Evolutionary conservation across 2,797 vertebrate genomes (phyloP).

Genomic region (Cyprinodon diabolis): DNA sequence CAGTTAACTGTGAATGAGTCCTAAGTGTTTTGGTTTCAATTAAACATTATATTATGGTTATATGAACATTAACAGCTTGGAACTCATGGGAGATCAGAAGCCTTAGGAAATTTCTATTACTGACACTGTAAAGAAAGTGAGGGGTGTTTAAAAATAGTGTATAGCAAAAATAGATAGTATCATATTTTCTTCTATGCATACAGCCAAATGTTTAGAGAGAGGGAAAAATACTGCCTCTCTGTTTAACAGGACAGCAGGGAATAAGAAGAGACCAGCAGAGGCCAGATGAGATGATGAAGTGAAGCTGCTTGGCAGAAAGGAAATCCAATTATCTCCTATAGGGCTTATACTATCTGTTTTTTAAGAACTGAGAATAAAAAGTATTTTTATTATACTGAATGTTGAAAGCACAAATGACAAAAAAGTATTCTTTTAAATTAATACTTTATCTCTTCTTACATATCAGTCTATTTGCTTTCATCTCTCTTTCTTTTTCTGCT

Average conservation of each 20-base stretch:
- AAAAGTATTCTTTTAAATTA: background rate
- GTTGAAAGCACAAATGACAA: background rate
- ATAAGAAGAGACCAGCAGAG: conserved; percentile 37
- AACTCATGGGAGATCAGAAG: too few species aligned
- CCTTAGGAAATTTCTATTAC: conserved; percentile 54
- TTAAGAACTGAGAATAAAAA: conserved; percentile 7
- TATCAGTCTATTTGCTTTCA: background rate
- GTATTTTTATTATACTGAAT: conserved; percentile 8
- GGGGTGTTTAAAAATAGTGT: conserved; percentile 43
- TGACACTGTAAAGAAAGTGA: conserved; percentile 38
- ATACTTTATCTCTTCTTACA: background rate
- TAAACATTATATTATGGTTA: too few species aligned
- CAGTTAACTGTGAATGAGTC: too few species aligned
- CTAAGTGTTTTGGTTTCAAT: too few species aligned
- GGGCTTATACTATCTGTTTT: conserved; percentile 15
- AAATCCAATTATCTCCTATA: conserved; percentile 13
- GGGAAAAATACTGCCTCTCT: conserved; percentile 43
- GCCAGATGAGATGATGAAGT: conserved; percentile 35
- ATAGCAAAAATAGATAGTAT: conserved; percentile 27
- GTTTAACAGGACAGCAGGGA: conserved; percentile 64
- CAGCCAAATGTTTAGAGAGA: conserved; percentile 14
- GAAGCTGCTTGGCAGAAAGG: conserved; percentile 9
- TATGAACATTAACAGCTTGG: too few species aligned
- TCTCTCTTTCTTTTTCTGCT: conserved; percentile 27
- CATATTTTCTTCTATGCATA: conserved; percentile 39